Conservation (phyloP, 2,113 vertebrate species). For the Embiotoca jacksoni region DNA sequence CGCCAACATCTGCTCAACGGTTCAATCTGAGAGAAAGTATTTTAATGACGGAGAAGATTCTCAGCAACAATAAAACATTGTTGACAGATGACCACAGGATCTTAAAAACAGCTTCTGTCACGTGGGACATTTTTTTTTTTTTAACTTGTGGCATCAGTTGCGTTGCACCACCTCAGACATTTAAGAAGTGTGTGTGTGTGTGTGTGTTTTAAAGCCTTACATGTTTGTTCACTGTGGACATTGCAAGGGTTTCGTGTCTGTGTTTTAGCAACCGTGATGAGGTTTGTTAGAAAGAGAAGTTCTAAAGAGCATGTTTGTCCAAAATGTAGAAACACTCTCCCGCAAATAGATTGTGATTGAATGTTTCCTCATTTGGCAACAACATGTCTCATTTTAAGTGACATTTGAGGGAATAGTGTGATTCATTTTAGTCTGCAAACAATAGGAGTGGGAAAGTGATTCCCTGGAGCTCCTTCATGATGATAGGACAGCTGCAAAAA, state of each 20-base stretch:
- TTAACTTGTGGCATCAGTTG: slow-evolving; percentile 16
- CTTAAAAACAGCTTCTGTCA: too few species aligned
- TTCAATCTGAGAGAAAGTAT: too few species aligned
- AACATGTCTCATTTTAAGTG: slow-evolving; percentile 12
- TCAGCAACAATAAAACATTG: too few species aligned
- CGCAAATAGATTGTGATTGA: background rate
- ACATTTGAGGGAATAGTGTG: background rate
- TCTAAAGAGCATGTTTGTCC: background rate
- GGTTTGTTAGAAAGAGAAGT: slow-evolving; percentile 3
- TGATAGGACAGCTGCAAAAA: background rate
- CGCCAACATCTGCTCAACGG: too few species aligned
- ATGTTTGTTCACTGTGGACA: slow-evolving; percentile 1
- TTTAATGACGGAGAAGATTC: too few species aligned
- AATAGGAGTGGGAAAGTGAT: background rate
- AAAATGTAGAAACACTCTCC: slow-evolving; percentile 38
- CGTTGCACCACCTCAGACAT: slow-evolving; percentile 34
- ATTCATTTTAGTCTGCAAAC: background rate
- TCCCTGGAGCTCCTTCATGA: background rate
- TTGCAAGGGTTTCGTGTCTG: background rate
- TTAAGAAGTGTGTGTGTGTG: slow-evolving; percentile 13
- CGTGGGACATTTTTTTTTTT: slow-evolving; percentile 3
- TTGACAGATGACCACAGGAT: too few species aligned
- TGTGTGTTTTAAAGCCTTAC: background rate
- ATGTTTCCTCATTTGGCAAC: background rate
- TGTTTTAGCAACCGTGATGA: background rate